phyloP scores from a whole-genome alignment of 2,113 vertebrate genomes.

The Dromaius novaehollandiae region DNA sequence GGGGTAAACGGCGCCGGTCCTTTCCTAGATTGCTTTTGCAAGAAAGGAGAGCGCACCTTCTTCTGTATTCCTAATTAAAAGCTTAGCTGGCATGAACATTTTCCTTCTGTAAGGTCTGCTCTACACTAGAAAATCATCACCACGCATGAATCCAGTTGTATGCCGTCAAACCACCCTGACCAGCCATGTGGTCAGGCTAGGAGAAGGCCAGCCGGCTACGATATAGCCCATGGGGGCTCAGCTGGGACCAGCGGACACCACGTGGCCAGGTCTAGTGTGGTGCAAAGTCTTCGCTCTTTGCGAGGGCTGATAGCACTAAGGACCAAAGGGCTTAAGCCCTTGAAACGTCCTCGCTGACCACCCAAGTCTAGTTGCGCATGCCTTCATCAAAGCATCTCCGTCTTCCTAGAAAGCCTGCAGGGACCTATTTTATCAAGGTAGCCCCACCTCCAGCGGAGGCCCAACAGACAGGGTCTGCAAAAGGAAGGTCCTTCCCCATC shows the following conservation, averaged over 20 bases:
- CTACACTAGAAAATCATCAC: background rate
- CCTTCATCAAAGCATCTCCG: background rate
- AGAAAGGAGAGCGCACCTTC: slow-evolving; percentile 5
- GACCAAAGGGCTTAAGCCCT: background rate
- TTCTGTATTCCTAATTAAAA: slow-evolving; percentile 37
- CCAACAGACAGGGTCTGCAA: background rate
- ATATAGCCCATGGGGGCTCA: fast-evolving
- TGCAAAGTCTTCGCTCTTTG: background rate
- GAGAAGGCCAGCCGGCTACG: background rate
- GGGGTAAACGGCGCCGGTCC: slow-evolving; percentile 8
- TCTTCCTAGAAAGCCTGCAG: background rate
- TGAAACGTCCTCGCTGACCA: background rate
- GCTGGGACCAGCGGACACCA: background rate
- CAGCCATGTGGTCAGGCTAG: background rate
- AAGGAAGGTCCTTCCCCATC: background rate
- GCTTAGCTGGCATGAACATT: slow-evolving; percentile 22
- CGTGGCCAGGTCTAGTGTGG: fast-evolving
- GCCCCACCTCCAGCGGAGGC: background rate
- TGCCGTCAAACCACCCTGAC: background rate
- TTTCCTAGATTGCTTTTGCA: background rate
- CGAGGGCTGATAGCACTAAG: background rate
- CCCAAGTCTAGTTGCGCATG: fast-evolving
- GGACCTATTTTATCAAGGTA: background rate
- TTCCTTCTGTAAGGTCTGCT: background rate
- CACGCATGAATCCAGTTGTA: background rate